Evolutionary conservation across 2,797 vertebrate genomes (phyloP), one percentile per base, ranked within the genome.

Genomic region (Tapirus indicus): DNA sequence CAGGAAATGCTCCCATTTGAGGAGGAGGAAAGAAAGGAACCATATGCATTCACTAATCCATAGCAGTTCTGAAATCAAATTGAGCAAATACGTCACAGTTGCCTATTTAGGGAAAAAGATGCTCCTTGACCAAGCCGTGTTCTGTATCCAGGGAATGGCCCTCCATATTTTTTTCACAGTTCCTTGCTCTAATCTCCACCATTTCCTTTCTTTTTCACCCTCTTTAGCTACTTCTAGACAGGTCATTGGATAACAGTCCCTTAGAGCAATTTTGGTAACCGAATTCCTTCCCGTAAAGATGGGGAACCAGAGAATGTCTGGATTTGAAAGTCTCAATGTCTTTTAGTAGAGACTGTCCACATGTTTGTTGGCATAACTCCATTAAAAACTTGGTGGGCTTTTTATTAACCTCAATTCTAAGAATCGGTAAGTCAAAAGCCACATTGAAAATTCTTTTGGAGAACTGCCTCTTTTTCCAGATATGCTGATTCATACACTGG

Each of bases 91-190:
- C 6, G 8, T 68, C 21, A 20, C 66, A 72, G 21, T 18, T 78
- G 23, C 14, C 13, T 38, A 18, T 44, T 41, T 56, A 72, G 6
- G 14, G 8, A 35, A 6, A 29, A 18, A 1, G 20, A 41, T 21
- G 2, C 3, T 64, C 38, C 3, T 32, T n/a, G 44, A 35, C 1
- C 0, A 18, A 2, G 0, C 1, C 1, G 6, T 80, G 1, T 5
- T 38, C 21, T 62, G 1, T 47, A 27, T 68, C 58, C 10, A 12
- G 4, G 29, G 62, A 79, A 5, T 56, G 20, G 29, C 2, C 38
- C 6, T 7, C 14, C 1, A 6, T 41, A 44, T 25, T 44, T 52
- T 25, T 1, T 58, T 54, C 20, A 35, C 38, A 13, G 35, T n/a
- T 68, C 17, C n/a, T 35, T 32, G 3, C 17, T 68, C 64, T 68